Percentiles rank a stretch among this genome's conserved stretches.
phyloP scores from a whole-genome alignment of 2,888 invertebrate species.

The Formica aserva region DNA sequence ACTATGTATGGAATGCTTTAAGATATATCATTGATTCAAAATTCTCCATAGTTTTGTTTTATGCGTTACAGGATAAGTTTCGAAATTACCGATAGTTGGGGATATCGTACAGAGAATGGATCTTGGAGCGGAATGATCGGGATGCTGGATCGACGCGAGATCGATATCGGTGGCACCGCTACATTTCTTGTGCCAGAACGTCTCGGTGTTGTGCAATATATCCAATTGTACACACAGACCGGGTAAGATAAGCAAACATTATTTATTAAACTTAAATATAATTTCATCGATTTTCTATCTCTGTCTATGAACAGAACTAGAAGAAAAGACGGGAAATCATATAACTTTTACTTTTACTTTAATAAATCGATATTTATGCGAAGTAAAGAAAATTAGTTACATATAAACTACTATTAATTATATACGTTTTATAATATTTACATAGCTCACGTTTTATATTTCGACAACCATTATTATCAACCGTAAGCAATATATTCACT shows the following conservation, averaged over 20 bases:
- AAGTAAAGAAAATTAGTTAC: background rate
- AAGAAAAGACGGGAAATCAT: background rate
- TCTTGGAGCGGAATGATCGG: slow-evolving; percentile 83
- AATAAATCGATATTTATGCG: background rate
- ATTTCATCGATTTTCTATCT: background rate
- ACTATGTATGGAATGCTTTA: background rate
- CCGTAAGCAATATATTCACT: slow-evolving; percentile 90
- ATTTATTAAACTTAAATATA: background rate
- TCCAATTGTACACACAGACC: slow-evolving; percentile 90
- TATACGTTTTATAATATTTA: background rate
- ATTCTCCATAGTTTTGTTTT: background rate
- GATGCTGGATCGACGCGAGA: slow-evolving; percentile 80
- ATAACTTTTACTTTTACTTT: background rate
- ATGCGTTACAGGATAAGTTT: slow-evolving; percentile 74
- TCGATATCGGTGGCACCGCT: slow-evolving; percentile 85
- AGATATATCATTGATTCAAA: background rate
- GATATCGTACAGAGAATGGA: slow-evolving; percentile 81
- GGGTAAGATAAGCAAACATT: slow-evolving; percentile 82
- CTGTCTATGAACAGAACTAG: background rate
- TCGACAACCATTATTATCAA: slow-evolving; percentile 90
- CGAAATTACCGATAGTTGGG: slow-evolving; percentile 78
- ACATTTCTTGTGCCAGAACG: slow-evolving; percentile 88
- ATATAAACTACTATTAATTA: background rate
- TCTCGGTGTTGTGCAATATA: slow-evolving; percentile 88
- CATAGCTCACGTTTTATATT: slow-evolving; percentile 89